Evolutionary conservation across 2,888 invertebrate species (phyloP).

Genomic region (Teleiodes luculella): DNA sequence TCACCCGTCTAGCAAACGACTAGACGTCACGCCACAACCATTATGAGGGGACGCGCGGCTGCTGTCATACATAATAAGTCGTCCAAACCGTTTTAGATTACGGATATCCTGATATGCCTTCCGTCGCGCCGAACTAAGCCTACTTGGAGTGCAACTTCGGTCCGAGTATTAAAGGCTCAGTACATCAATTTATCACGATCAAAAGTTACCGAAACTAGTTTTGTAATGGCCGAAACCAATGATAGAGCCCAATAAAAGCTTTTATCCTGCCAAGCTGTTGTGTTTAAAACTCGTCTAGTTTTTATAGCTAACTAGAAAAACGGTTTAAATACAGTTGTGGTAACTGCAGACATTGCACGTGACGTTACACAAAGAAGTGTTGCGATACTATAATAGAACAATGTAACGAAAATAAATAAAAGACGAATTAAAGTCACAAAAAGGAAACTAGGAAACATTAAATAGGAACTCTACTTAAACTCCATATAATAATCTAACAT

Average conservation of each 20-base stretch:
- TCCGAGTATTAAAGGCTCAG: not conserved
- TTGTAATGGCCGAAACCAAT: not conserved
- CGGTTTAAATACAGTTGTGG: not conserved
- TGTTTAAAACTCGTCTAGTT: not conserved
- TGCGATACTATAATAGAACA: not conserved
- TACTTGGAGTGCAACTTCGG: not conserved
- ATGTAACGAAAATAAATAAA: not conserved
- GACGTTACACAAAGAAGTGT: not conserved
- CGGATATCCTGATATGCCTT: slow-evolving; percentile 48
- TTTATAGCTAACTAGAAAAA: not conserved
- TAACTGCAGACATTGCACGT: slow-evolving; percentile 2
- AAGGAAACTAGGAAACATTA: not conserved
- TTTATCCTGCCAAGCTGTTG: not conserved
- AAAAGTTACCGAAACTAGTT: not conserved
- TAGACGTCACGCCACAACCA: slow-evolving; percentile 48
- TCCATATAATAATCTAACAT: no score
- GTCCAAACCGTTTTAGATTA: slow-evolving; percentile 40
- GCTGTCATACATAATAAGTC: slow-evolving; percentile 40
- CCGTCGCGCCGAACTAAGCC: not conserved
- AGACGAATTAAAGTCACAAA: not conserved
- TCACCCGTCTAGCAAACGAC: slow-evolving; percentile 46
- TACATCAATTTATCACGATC: not conserved
- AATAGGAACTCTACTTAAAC: no score
- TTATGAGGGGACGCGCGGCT: slow-evolving; percentile 44
- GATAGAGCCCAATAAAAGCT: not conserved